Conservation (phyloP, 2,797 vertebrate genomes). For the Eremophila alpestris region DNA sequence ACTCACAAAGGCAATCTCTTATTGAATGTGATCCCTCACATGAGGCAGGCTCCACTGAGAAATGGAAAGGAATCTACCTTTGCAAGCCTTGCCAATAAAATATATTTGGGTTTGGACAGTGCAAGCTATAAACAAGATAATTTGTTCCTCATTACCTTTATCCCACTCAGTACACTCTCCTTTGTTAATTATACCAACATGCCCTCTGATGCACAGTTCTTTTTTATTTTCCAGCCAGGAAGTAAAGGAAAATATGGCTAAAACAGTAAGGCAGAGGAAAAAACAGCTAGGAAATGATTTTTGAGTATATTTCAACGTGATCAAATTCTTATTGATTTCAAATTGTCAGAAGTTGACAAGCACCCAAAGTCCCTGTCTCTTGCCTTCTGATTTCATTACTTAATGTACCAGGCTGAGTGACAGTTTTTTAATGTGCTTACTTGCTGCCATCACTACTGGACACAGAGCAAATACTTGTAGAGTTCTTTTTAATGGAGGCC, state of each 20-base stretch:
- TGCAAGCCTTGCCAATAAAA: background rate
- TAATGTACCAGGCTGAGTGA: background rate
- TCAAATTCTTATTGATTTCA: slow-evolving; percentile 30
- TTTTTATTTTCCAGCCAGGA: background rate
- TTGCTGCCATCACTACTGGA: background rate
- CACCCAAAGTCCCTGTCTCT: background rate
- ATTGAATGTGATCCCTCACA: background rate
- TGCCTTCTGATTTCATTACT: slow-evolving; percentile 20
- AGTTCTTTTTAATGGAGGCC: background rate
- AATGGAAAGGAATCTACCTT: background rate
- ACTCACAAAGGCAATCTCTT: background rate
- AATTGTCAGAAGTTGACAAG: slow-evolving; percentile 12
- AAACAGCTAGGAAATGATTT: background rate
- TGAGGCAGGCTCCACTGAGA: background rate
- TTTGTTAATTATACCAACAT: background rate
- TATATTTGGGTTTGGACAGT: background rate
- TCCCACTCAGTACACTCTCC: background rate
- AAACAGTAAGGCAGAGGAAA: background rate
- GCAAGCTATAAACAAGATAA: background rate
- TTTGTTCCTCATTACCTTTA: background rate
- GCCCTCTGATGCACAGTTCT: background rate
- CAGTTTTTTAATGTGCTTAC: background rate
- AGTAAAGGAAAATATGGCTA: background rate
- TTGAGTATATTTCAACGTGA: background rate
- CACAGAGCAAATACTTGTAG: background rate